Conservation (phyloP, 1,140 invertebrate genomes). For the Cyclina sinensis region DNA sequence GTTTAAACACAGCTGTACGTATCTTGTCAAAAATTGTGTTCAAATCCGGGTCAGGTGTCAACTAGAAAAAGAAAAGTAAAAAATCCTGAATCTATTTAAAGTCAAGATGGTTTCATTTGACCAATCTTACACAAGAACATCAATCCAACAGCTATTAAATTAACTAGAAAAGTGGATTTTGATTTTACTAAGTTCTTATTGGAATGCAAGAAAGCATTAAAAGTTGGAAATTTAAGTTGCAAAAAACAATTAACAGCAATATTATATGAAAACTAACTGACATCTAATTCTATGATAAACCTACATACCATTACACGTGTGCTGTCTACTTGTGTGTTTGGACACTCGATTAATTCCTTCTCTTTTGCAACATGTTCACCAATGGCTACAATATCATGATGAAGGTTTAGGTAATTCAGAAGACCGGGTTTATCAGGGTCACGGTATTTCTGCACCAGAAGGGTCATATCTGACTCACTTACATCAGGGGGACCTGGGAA, state of each 20-base stretch:
- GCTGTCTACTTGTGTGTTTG: constrained; percentile 73
- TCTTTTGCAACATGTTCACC: constrained; percentile 71
- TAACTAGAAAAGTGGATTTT: too few species aligned
- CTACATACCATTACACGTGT: constrained; percentile 75
- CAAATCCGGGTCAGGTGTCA: constrained; percentile 80
- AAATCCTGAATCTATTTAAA: too few species aligned
- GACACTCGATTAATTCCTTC: constrained; percentile 58
- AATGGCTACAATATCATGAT: constrained; percentile 84
- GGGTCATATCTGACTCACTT: constrained; percentile 81
- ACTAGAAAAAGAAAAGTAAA: constrained; percentile 65
- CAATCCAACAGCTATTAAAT: too few species aligned
- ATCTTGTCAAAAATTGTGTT: constrained; percentile 86
- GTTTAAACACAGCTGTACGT: constrained; percentile 84
- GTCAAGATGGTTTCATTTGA: too few species aligned
- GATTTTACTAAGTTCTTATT: too few species aligned
- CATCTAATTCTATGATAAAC: background rate
- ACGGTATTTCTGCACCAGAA: constrained; percentile 84
- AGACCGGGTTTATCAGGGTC: constrained; percentile 82
- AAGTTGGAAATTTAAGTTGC: too few species aligned
- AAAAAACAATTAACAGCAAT: constrained; percentile 23
- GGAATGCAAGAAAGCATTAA: too few species aligned
- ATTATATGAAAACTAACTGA: background rate
- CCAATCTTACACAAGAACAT: too few species aligned
- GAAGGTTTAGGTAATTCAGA: constrained; percentile 86
- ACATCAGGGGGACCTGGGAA: constrained; percentile 85